These are phyloP conservation scores for Meloidogyne exigua DNA, from an alignment of 1,140 invertebrate species.

Conservation along the genomic window DNA sequence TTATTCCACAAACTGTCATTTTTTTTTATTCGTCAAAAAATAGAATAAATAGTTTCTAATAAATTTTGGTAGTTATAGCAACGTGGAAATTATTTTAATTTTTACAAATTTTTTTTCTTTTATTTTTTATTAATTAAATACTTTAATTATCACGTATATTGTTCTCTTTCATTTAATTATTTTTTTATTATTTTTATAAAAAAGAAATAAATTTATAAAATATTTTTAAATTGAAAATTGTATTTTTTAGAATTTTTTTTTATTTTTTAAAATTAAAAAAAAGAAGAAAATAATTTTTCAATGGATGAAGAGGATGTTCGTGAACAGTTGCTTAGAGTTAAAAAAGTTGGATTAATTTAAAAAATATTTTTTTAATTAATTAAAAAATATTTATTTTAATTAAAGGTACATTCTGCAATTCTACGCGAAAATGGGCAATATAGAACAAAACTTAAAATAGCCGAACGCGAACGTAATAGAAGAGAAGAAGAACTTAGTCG, in stretches of 20 bases:
- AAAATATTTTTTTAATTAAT: slow-evolving; percentile 14
- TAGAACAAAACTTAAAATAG: slow-evolving; percentile 27
- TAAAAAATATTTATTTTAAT: neutral
- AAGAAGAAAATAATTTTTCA: no score
- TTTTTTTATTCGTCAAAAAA: neutral
- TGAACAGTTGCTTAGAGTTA: slow-evolving; percentile 33
- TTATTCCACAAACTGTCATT: neutral
- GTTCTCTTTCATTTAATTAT: no score
- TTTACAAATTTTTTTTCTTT: neutral
- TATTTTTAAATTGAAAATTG: no score
- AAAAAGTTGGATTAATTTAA: slow-evolving; percentile 22
- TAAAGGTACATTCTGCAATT: slow-evolving; percentile 23
- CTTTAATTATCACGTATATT: no score
- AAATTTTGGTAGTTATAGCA: neutral
- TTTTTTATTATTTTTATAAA: no score
- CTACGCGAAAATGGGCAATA: slow-evolving; percentile 35
- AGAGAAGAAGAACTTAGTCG: slow-evolving; percentile 28
- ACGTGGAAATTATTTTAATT: neutral
- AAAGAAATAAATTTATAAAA: neutral
- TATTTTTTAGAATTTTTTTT: no score
- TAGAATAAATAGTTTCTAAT: neutral
- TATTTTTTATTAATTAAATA: neutral
- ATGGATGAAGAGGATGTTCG: slow-evolving; percentile 30
- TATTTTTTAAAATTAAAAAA: neutral
- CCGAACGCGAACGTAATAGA: slow-evolving; percentile 30